Evolutionary conservation across 2,888 invertebrate species (phyloP).

Genomic region (Caenorhabditis sinica): DNA sequence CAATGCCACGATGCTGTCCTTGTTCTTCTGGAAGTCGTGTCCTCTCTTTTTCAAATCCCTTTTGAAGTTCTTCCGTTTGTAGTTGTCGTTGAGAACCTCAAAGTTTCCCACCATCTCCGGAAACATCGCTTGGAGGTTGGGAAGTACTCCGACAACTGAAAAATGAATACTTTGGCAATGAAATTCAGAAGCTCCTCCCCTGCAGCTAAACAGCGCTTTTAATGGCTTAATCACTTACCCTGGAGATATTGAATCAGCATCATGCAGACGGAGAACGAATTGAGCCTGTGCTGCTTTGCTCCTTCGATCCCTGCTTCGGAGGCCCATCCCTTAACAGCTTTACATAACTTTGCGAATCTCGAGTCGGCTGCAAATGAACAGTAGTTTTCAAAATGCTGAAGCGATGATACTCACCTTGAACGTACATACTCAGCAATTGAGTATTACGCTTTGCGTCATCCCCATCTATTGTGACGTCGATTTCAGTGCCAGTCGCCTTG

Average conservation of each 20-base stretch:
- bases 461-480: constrained; percentile 19
- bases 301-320: constrained; percentile 14
- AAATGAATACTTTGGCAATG: neutral
- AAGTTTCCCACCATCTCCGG: constrained; percentile 18
- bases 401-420: neutral
- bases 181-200: neutral
- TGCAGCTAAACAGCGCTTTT: no score
- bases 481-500: neutral
- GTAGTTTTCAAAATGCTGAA: neutral
- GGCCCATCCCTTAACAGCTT: constrained; percentile 35
- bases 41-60: constrained; percentile 17
- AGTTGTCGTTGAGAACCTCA: constrained; percentile 17
- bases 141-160: neutral
- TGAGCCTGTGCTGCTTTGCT: constrained; percentile 4
- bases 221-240: neutral
- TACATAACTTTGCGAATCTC: constrained; percentile 20
- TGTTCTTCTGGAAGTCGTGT: neutral
- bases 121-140: constrained; percentile 25
- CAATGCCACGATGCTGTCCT: constrained; percentile 5
- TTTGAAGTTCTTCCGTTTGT: neutral
- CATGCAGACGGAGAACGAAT: constrained; percentile 28
- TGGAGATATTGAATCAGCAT: constrained; percentile 20
- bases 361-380: constrained; percentile 17
- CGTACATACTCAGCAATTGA: constrained; percentile 9
- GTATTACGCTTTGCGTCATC: constrained; percentile 31